phyloP scores from a whole-genome alignment of 2,888 invertebrate genomes.

The Athalia circularis region DNA sequence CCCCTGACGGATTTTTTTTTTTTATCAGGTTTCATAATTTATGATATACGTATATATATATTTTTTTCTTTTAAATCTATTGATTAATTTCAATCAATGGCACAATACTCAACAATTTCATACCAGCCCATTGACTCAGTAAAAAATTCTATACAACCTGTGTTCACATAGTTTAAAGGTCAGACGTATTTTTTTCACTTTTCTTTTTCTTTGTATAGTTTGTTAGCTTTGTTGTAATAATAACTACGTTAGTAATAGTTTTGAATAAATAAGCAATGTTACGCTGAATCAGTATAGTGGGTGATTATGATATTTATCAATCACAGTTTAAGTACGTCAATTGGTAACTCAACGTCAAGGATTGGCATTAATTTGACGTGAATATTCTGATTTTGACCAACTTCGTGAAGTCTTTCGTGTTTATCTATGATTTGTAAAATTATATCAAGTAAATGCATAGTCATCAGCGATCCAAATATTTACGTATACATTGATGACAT shows the following conservation, averaged over 20 bases:
- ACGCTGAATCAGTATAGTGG: slow-evolving; percentile 19
- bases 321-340: slow-evolving; percentile 9
- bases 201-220: slow-evolving; percentile 9
- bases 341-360: not conserved
- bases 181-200: slow-evolving; percentile 3
- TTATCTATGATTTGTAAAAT: not conserved
- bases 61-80: slow-evolving; percentile 28
- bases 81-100: slow-evolving; percentile 23
- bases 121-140: slow-evolving; percentile 30
- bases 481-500: slow-evolving; percentile 15
- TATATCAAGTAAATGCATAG: slow-evolving; percentile 29
- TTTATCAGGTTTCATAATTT: not conserved
- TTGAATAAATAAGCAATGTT: slow-evolving; percentile 41
- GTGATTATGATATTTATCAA: slow-evolving; percentile 14
- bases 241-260: slow-evolving; percentile 40
- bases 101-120: slow-evolving; percentile 31
- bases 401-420: not conserved
- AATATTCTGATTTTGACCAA: not conserved
- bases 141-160: slow-evolving; percentile 33
- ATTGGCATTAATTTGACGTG: not conserved
- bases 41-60: not conserved
- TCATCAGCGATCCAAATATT: slow-evolving; percentile 14
- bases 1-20: not conserved
- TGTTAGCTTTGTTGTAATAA: slow-evolving; percentile 19
- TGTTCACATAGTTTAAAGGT: not conserved